phyloP scores from a whole-genome alignment of 1,140 invertebrate species.

The Bicyclus anynana region DNA sequence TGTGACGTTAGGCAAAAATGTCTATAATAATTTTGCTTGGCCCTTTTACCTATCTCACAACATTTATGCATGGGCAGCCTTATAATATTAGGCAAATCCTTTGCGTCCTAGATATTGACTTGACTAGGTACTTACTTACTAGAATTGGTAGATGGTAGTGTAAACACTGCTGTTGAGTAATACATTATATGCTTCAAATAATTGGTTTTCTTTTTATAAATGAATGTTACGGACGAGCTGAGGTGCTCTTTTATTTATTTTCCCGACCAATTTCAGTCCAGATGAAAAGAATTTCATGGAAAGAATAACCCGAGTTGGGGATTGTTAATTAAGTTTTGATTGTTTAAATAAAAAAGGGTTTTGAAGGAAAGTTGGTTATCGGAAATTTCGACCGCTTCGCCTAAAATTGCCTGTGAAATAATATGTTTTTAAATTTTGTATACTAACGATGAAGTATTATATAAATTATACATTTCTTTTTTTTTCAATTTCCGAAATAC shows the following conservation, averaged over 20 bases:
- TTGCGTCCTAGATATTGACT: no score
- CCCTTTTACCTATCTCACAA: no score
- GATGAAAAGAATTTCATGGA: conserved; percentile 3
- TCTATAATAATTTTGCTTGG: no score
- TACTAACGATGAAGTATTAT: no score
- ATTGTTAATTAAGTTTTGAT: conserved; percentile 10
- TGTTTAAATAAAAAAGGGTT: background rate
- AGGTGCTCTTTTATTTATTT: conserved; percentile 5
- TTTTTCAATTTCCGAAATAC: no score
- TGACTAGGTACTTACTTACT: no score
- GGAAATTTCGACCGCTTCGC: background rate
- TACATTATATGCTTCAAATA: conserved; percentile 15
- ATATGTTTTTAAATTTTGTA: no score
- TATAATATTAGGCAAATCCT: no score
- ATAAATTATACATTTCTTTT: no score
- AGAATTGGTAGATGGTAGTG: no score
- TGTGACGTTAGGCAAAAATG: no score
- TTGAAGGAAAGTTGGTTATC: background rate
- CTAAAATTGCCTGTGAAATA: background rate
- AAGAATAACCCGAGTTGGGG: conserved; percentile 10
- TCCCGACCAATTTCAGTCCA: conserved; percentile 9
- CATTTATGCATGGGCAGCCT: no score
- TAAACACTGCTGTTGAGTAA: background rate
- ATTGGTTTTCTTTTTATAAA: conserved; percentile 27
- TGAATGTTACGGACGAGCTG: conserved; percentile 13